Conservation (phyloP, 2,797 vertebrate genomes). For the Ciconia nigra region DNA sequence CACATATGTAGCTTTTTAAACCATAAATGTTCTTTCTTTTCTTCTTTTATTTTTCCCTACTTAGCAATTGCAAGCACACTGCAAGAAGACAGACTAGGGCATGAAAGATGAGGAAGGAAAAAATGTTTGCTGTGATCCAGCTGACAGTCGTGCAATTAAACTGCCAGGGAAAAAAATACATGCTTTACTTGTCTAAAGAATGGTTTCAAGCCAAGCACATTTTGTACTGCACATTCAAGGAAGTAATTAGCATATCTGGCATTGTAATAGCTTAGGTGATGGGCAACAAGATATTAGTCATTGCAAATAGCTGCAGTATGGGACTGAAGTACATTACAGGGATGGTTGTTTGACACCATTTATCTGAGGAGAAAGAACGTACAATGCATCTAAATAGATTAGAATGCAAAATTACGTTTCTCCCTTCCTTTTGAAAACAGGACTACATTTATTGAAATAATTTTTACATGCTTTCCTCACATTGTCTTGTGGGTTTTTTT, state of each 20-base stretch:
- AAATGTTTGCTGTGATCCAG: conserved; percentile 62
- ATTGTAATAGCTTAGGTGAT: conserved; percentile 43
- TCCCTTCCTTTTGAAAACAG: not conserved
- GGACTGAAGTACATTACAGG: not conserved
- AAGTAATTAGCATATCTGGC: conserved; percentile 61
- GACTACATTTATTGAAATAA: not conserved
- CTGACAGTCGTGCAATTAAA: conserved; percentile 69
- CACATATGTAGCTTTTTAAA: not conserved
- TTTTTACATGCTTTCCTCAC: not conserved
- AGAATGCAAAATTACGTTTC: not conserved
- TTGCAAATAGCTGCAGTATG: conserved; percentile 28
- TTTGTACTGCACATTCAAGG: conserved; percentile 53
- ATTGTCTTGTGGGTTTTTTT: not conserved
- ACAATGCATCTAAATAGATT: conserved; percentile 25
- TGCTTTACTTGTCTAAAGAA: conserved; percentile 43
- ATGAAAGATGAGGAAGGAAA: conserved; percentile 48
- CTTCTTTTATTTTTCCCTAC: not conserved
- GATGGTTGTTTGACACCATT: not conserved
- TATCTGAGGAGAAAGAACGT: not conserved
- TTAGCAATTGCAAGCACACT: conserved; percentile 9
- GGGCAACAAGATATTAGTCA: conserved; percentile 52
- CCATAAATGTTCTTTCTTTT: not conserved
- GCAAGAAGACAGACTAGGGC: conserved; percentile 8
- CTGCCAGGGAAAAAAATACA: conserved; percentile 48
- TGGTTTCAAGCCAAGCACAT: conserved; percentile 49